These are phyloP conservation scores for Agraylea sexmaculata DNA, from an alignment of 1,140 invertebrate genomes.

Conservation along the genomic window DNA sequence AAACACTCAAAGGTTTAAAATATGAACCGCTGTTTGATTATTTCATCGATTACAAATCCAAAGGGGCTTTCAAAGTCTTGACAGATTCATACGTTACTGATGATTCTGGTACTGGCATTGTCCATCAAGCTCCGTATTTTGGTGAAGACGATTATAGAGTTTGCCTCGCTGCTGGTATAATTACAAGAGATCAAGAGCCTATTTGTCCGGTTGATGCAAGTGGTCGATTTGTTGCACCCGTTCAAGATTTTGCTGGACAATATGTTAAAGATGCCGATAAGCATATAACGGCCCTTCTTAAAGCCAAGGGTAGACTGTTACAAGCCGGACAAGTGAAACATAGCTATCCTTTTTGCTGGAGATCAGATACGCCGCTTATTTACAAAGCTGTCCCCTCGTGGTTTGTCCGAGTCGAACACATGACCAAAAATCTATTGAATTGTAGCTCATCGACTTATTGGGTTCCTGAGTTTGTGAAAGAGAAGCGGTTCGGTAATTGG, in stretches of 20 bases:
- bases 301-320: conserved; percentile 63
- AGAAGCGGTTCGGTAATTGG: conserved; percentile 99
- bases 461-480: conserved; percentile 98
- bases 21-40: conserved; percentile 93
- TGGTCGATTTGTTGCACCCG: conserved; percentile 77
- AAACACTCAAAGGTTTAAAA: conserved; percentile 67
- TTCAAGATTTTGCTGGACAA: conserved; percentile 78
- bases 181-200: conserved; percentile 72
- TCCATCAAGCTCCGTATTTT: conserved; percentile 98
- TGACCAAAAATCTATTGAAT: conserved; percentile 68
- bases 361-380: conserved; percentile 96
- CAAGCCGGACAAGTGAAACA: conserved; percentile 73
- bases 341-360: conserved; percentile 98
- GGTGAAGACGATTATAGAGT: conserved; percentile 94
- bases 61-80: conserved; percentile 76
- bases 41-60: conserved; percentile 49
- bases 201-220: conserved; percentile 91
- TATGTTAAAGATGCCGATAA: conserved; percentile 88
- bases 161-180: conserved; percentile 71
- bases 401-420: conserved; percentile 92
- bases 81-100: conserved; percentile 89
- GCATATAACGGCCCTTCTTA: conserved; percentile 79
- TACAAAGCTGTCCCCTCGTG: conserved; percentile 98
- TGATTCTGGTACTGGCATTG: conserved; percentile 96
- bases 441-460: conserved; percentile 87